Evolutionary conservation across 2,888 invertebrate species (phyloP), one percentile per base, ranked within the genome.

Genomic region (Rotaria magnacalcarata): DNA sequence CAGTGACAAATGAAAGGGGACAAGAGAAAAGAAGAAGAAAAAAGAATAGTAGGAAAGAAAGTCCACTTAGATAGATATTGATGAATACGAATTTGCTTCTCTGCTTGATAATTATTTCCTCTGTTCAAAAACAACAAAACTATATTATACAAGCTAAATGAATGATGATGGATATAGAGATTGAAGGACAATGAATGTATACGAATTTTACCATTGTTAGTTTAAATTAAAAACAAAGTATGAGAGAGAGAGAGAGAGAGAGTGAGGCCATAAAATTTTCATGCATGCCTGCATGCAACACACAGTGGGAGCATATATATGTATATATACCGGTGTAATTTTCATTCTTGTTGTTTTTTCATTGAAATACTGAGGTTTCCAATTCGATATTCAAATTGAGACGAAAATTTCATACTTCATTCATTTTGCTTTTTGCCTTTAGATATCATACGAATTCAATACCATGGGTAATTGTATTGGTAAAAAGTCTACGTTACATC

Each of bases 401-500:
- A 21, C 19, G 10, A 50, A 14, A 50, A 56, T 21, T 24, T 21
- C 24, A 21, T 56, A 56, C 7, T 5, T 5, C 7, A 56, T 24
- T 56, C 56, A 3, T 67, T 67, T 34, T 16, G 5, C 14, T 67
- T 67, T 16, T 16, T n/a, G 11, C 16, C 16, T 34, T 14, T 52
- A 67, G 67, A 34, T 67, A 67, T 34, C 34, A 67, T 5, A 34
- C 10, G 14, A 3, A 27, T 27, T 67, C 14, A 16, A 34, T 67
- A 67, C 6, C 4, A 80, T 80, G 75, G 75, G 75, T 80, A 80
- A 80, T 80, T 80, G 75, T 80, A 80, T 80, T 24, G 75, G 75
- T 24, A 80, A 80, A 80, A 80, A 80, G 27, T 80, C 67, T 67
- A 16, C 75, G 19, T 19, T 43, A 47, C 21, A 47, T 11, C 8